A percentile compares a stretch with the other conserved stretches of the same genome.
phyloP scores from a whole-genome alignment of 30 jellyfish, hydroid and myxozoan genomes.

The Calvadosia cruxmelitensis region DNA sequence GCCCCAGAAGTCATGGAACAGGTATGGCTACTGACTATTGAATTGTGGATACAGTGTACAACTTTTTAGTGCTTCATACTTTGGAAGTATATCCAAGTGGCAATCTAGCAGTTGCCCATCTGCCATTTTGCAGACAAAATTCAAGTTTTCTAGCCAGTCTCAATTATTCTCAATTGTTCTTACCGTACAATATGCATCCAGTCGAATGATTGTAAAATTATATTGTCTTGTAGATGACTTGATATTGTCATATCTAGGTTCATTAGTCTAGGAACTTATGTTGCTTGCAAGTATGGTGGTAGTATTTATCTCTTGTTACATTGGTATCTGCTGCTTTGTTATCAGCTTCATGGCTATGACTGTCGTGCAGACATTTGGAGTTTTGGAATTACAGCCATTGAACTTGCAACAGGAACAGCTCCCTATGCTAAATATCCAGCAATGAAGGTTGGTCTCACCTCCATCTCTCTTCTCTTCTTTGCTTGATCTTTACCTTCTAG shows the following conservation, averaged over 20 bases:
- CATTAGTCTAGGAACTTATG: too few species aligned
- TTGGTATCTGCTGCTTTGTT: not conserved
- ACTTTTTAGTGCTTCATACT: not conserved
- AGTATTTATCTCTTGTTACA: too few species aligned
- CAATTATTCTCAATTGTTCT: too few species aligned
- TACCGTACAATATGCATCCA: too few species aligned
- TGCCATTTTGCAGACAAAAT: too few species aligned
- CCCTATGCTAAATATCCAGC: slow-evolving; percentile 97
- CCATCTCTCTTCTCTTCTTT: not conserved
- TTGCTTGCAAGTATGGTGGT: too few species aligned
- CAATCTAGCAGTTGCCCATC: too few species aligned
- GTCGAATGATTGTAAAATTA: too few species aligned
- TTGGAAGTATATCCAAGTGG: too few species aligned
- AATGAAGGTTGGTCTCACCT: slow-evolving; percentile 45
- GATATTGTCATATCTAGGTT: too few species aligned
- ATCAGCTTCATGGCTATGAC: slow-evolving; percentile 69
- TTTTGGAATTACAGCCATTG: slow-evolving; percentile 96
- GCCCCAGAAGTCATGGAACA: slow-evolving; percentile 99
- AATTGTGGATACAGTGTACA: not conserved
- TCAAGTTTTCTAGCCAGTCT: too few species aligned
- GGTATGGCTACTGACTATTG: not conserved
- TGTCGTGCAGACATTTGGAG: slow-evolving; percentile 97
- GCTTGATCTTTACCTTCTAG: not conserved
- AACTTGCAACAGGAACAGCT: slow-evolving; percentile 96
- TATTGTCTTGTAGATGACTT: too few species aligned